Percentiles rank a stretch among this genome's conserved stretches.
phyloP scores from a whole-genome alignment of 2,797 vertebrate species.

The Pelodytes ibericus region DNA sequence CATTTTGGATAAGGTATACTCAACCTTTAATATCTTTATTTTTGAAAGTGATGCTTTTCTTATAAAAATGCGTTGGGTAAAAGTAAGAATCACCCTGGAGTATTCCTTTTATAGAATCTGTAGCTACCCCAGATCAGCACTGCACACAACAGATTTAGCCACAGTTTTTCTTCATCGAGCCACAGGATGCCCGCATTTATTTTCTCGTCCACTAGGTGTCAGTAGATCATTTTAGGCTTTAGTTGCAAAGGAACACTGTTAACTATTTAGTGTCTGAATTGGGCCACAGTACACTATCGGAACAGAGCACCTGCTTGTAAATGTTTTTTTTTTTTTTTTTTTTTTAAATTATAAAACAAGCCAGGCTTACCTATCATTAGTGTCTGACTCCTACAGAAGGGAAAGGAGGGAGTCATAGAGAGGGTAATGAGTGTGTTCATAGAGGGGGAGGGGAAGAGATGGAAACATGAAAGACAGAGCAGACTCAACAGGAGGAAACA shows the following conservation, averaged over 20 bases:
- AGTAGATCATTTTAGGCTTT: constrained; percentile 51
- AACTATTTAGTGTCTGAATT: constrained; percentile 33
- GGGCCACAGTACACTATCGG: background rate
- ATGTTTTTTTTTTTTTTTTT: no score
- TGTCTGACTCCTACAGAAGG: background rate
- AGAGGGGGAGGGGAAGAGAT: constrained; percentile 18
- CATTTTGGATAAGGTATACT: no score
- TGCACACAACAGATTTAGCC: background rate
- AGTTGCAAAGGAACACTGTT: constrained; percentile 19
- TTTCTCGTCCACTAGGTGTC: constrained; percentile 48
- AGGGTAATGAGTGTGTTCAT: background rate
- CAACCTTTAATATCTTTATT: no score
- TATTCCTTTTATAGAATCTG: no score
- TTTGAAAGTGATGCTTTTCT: no score
- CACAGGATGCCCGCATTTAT: constrained; percentile 12
- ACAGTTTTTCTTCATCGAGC: background rate
- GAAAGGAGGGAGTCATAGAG: background rate
- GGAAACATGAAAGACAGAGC: constrained; percentile 39
- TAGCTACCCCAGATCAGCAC: background rate
- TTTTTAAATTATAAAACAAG: background rate
- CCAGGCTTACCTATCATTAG: background rate
- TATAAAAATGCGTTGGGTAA: no score
- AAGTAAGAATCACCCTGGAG: no score
- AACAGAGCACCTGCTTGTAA: background rate
- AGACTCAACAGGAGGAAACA: constrained; percentile 26